Percentiles rank a stretch among this genome's conserved stretches.
phyloP scores from a whole-genome alignment of 2,888 invertebrate genomes.

The Aethes cnicana region DNA sequence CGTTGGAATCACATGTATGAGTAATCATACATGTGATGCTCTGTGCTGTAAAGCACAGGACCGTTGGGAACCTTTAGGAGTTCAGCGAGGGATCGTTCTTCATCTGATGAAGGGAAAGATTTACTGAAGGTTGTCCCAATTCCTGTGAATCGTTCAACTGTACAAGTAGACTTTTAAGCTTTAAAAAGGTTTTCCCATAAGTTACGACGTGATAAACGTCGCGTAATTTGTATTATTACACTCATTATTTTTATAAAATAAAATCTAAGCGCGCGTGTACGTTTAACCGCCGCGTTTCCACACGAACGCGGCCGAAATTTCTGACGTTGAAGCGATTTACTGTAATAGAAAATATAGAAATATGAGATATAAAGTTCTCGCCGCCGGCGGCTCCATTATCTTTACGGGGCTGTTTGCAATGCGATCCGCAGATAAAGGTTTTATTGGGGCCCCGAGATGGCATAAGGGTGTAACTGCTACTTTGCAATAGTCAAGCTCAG shows the following conservation, averaged over 20 bases:
- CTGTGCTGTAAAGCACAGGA: too few species aligned
- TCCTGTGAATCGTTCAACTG: too few species aligned
- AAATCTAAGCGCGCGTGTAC: not conserved
- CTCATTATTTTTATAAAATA: not conserved
- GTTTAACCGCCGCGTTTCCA: constrained; percentile 1
- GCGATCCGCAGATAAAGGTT: constrained; percentile 27
- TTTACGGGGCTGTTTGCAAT: constrained; percentile 26
- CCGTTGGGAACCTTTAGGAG: too few species aligned
- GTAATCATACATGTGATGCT: too few species aligned
- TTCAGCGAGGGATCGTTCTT: too few species aligned
- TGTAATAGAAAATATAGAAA: constrained; percentile 32
- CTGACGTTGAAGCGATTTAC: constrained; percentile 29
- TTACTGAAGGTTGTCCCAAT: too few species aligned
- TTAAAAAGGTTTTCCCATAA: too few species aligned
- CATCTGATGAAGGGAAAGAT: too few species aligned
- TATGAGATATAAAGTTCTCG: constrained; percentile 31
- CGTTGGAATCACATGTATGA: too few species aligned
- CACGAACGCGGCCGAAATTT: not conserved
- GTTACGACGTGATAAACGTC: too few species aligned
- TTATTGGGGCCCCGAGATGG: constrained; percentile 24
- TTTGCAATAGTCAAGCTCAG: constrained; percentile 22
- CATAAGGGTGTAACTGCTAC: constrained; percentile 12
- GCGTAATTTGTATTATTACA: not conserved
- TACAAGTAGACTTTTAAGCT: too few species aligned
- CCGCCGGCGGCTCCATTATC: constrained; percentile 29